Evolutionary conservation across 2,797 vertebrate genomes (phyloP).

Genomic region (Chrysocyon brachyurus): DNA sequence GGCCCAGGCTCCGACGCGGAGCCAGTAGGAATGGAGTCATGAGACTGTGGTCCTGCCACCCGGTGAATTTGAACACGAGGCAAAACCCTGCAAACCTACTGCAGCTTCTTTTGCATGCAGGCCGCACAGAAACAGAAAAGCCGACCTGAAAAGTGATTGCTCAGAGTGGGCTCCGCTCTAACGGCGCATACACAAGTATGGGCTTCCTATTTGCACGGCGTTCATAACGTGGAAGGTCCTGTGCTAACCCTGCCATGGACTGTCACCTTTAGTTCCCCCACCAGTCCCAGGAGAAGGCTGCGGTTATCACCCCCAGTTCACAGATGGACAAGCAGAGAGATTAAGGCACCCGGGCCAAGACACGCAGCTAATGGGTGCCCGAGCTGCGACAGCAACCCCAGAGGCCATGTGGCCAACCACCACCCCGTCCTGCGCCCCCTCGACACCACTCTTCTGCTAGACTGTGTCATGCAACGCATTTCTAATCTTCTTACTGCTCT

Average conservation of each 20-base stretch:
- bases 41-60: background rate
- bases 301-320: background rate
- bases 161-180: background rate
- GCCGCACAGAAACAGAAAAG: background rate
- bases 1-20: background rate
- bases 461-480: background rate
- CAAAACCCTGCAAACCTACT: background rate
- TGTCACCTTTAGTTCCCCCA: background rate
- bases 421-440: too few species aligned
- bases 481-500: background rate
- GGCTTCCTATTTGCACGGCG: too few species aligned
- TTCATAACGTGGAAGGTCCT: background rate
- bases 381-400: background rate
- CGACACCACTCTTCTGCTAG: background rate
- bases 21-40: background rate
- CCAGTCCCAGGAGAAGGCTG: background rate
- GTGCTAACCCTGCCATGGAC: background rate
- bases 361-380: background rate
- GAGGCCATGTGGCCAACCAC: background rate
- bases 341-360: background rate
- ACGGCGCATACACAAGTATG: background rate
- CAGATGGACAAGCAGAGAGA: conserved; percentile 1
- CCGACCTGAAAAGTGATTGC: background rate
- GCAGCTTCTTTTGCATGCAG: background rate
- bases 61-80: background rate